A percentile compares a stretch with the other conserved stretches of the same genome.
phyloP scores from a whole-genome alignment of 2,797 vertebrate genomes.

The Pampus argenteus region DNA sequence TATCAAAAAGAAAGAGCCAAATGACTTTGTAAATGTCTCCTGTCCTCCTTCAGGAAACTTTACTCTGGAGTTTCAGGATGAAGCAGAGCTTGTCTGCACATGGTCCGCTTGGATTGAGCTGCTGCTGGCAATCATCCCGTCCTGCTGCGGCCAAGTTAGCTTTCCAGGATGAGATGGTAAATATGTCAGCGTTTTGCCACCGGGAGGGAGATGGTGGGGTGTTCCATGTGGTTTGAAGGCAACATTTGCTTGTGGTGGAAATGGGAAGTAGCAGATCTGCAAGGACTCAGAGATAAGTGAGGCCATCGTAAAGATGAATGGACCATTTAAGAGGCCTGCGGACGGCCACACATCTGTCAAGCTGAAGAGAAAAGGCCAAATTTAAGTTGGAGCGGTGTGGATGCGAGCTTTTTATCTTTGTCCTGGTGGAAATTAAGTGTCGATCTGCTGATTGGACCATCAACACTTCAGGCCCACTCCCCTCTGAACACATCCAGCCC shows the following conservation, averaged over 20 bases:
- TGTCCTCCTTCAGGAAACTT: slow-evolving; percentile 58
- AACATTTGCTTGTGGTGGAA: slow-evolving; percentile 77
- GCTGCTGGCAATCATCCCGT: slow-evolving; percentile 67
- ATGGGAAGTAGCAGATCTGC: slow-evolving; percentile 78
- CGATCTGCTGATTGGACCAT: slow-evolving; percentile 57
- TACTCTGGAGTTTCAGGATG: slow-evolving; percentile 51
- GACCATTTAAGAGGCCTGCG: slow-evolving; percentile 61
- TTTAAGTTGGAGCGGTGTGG: slow-evolving; percentile 21
- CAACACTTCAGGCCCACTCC: slow-evolving; percentile 44
- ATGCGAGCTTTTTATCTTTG: slow-evolving; percentile 52
- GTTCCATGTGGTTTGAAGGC: slow-evolving; percentile 77
- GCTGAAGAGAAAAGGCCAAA: slow-evolving; percentile 36
- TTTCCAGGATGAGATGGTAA: slow-evolving; percentile 75
- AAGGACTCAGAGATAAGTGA: slow-evolving; percentile 74
- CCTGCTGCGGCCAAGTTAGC: slow-evolving; percentile 68
- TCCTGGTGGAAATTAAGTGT: slow-evolving; percentile 42
- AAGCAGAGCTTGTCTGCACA: slow-evolving; percentile 66
- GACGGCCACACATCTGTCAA: slow-evolving; percentile 68
- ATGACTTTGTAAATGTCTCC: slow-evolving; percentile 68
- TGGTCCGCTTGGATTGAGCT: slow-evolving; percentile 61
- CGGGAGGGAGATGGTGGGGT: slow-evolving; percentile 48
- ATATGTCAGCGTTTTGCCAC: slow-evolving; percentile 77
- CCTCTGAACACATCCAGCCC: slow-evolving; percentile 26
- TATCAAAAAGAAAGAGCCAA: slow-evolving; percentile 51
- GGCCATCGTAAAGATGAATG: slow-evolving; percentile 76